Percentiles rank a stretch among this genome's conserved stretches.
Evolutionary conservation across 2,797 vertebrate genomes (phyloP).

Genomic region (Sciurus vulgaris): DNA sequence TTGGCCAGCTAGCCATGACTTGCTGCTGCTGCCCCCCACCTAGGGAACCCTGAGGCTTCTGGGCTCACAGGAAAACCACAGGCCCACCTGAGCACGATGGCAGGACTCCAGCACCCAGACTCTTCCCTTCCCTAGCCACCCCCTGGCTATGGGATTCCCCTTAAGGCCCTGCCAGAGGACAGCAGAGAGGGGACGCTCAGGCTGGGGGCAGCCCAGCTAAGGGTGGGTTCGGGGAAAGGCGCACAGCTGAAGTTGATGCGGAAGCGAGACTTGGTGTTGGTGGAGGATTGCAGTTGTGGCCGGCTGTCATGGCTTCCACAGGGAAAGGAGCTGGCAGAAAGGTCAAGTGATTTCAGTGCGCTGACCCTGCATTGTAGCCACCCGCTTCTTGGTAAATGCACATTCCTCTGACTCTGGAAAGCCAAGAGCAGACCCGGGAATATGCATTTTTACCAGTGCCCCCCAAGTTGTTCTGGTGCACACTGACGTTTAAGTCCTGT

Average conservation of each 20-base stretch:
- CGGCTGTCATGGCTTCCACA: not conserved
- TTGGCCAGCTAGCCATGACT: not conserved
- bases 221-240: not conserved
- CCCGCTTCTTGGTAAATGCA: not conserved
- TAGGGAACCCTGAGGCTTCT: not conserved
- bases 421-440: not conserved
- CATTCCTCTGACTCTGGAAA: not conserved
- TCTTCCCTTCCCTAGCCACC: not conserved
- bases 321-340: not conserved
- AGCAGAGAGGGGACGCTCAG: not conserved
- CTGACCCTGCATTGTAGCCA: not conserved
- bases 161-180: not conserved
- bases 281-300: not conserved
- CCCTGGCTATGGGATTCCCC: not conserved
- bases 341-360: not conserved
- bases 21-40: not conserved
- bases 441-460: not conserved
- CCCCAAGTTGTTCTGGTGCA: not conserved
- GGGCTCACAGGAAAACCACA: not conserved
- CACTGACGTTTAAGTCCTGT: not conserved
- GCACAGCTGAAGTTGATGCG: not conserved
- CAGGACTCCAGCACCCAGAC: not conserved
- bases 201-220: not conserved
- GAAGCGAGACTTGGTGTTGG: not conserved
- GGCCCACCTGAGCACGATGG: not conserved